Percentiles rank a stretch among this genome's conserved stretches.
Evolutionary conservation across 2,888 invertebrate species (phyloP).

Genomic region (Stegana nigrithorax): DNA sequence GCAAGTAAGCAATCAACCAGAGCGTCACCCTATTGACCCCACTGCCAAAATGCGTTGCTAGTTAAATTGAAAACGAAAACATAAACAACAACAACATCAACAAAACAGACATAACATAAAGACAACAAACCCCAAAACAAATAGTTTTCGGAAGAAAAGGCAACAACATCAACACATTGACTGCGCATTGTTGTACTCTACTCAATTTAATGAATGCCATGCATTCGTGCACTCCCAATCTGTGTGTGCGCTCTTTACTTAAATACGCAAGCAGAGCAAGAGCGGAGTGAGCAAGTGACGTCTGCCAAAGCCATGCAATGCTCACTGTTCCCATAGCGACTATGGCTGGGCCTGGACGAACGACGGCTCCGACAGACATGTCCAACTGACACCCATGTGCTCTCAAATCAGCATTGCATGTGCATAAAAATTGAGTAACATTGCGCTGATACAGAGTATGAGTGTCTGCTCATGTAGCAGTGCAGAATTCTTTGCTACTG

Average conservation of each 20-base stretch:
- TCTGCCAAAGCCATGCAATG: neutral
- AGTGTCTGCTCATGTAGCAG: neutral
- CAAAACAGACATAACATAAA: too few species aligned
- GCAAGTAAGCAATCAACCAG: too few species aligned
- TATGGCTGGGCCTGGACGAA: conserved; percentile 13
- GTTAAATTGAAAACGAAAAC: neutral
- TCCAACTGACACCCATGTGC: too few species aligned
- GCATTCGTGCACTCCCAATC: neutral
- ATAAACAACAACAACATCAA: too few species aligned
- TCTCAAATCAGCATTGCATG: conserved; percentile 35
- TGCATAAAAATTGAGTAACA: conserved; percentile 13
- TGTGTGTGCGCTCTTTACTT: neutral
- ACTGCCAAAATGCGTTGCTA: neutral
- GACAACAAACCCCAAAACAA: too few species aligned
- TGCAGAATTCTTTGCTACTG: conserved; percentile 19
- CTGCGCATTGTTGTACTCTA: neutral
- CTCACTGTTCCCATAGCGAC: conserved; percentile 49
- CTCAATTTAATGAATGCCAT: neutral
- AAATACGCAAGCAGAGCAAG: conserved; percentile 4
- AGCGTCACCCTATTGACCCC: neutral
- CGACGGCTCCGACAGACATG: too few species aligned
- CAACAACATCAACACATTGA: neutral
- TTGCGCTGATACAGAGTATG: conserved; percentile 8
- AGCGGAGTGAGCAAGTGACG: neutral
- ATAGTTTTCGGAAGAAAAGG: neutral